Evolutionary conservation across 2,113 vertebrate species (phyloP).

Genomic region (Anser brachyrhynchus): DNA sequence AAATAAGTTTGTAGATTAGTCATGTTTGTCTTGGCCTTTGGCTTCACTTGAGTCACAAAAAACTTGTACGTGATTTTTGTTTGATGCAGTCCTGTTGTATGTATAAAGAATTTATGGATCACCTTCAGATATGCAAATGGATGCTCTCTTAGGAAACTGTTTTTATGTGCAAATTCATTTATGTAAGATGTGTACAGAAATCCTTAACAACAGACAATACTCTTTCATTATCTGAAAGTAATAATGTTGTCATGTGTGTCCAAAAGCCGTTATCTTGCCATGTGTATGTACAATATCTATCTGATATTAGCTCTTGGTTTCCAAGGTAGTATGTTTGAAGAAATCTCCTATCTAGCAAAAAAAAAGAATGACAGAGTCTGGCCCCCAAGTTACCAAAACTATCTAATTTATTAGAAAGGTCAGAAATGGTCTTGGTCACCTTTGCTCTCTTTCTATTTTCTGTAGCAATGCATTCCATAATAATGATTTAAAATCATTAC

Average conservation of each 20-base stretch:
- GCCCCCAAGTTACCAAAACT: background rate
- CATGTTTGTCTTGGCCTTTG: background rate
- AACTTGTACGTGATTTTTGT: background rate
- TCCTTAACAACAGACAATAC: background rate
- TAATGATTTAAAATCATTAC: background rate
- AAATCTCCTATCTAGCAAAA: background rate
- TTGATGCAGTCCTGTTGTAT: background rate
- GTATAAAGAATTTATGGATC: background rate
- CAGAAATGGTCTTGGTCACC: background rate
- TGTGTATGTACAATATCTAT: background rate
- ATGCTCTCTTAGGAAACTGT: background rate
- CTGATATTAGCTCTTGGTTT: background rate
- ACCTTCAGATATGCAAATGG: background rate
- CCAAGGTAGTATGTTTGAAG: background rate
- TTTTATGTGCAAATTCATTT: background rate
- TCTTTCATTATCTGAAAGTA: background rate
- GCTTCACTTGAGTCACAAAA: background rate
- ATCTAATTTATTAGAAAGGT: background rate
- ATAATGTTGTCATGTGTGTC: background rate
- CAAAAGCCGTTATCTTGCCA: background rate
- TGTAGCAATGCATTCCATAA: background rate
- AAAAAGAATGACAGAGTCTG: background rate
- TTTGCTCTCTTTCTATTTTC: slow-evolving; percentile 5
- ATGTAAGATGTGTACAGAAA: background rate
- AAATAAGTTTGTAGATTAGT: background rate